These are phyloP conservation scores for Drosophila malerkotliana DNA, from an alignment of 1,140 invertebrate genomes.

Conservation along the genomic window DNA sequence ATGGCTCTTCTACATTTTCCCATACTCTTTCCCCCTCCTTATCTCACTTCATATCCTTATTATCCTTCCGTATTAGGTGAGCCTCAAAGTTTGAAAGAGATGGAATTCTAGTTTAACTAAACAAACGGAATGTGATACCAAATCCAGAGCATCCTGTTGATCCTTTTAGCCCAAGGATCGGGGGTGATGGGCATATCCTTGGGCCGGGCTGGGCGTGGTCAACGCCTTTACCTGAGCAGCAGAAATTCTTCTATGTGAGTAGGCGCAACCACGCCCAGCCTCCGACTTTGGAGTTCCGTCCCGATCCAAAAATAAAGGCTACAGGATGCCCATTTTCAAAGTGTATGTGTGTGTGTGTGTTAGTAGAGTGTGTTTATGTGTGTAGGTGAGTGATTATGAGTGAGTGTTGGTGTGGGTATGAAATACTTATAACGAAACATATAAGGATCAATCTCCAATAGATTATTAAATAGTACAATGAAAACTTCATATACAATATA, in stretches of 20 bases:
- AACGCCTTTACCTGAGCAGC: slow-evolving; percentile 79
- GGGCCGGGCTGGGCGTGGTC: slow-evolving; percentile 24
- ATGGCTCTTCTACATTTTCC: slow-evolving; percentile 55
- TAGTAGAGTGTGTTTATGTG: slow-evolving; percentile 42
- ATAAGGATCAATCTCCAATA: slow-evolving; percentile 77
- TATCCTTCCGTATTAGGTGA: slow-evolving; percentile 8
- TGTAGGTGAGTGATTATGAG: slow-evolving; percentile 32
- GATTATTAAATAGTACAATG: slow-evolving; percentile 81
- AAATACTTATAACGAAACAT: slow-evolving; percentile 74
- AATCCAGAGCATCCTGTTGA: slow-evolving; percentile 36
- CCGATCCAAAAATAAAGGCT: slow-evolving; percentile 7
- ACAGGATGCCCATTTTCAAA: slow-evolving; percentile 21
- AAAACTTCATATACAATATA: slow-evolving; percentile 80
- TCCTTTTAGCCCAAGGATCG: background rate
- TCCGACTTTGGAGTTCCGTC: slow-evolving; percentile 28
- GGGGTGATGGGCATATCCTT: slow-evolving; percentile 22
- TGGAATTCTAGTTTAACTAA: slow-evolving; percentile 60
- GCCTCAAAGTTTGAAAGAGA: slow-evolving; percentile 20
- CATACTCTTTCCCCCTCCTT: slow-evolving; percentile 14
- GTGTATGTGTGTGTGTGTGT: slow-evolving; percentile 35
- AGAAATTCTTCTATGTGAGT: slow-evolving; percentile 80
- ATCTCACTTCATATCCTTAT: background rate
- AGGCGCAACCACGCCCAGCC: slow-evolving; percentile 55
- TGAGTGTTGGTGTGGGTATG: slow-evolving; percentile 41
- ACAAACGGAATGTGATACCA: slow-evolving; percentile 65